Evolutionary conservation across 2,888 invertebrate genomes (phyloP).

Genomic region (Scaptomyza flava): DNA sequence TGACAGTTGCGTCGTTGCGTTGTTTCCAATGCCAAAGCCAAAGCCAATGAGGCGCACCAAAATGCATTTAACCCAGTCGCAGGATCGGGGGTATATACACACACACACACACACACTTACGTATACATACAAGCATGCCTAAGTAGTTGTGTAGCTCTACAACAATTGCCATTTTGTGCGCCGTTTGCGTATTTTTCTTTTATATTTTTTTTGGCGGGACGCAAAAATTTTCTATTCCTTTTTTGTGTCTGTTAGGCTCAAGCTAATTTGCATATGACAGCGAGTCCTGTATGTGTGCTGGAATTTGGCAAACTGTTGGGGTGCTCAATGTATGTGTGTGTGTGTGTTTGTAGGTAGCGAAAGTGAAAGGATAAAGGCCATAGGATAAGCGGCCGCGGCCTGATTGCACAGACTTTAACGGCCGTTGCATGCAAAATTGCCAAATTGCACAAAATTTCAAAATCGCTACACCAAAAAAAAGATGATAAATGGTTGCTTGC

Average conservation of each 20-base stretch:
- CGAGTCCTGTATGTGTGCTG: constrained; percentile 44
- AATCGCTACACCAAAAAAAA: constrained; percentile 39
- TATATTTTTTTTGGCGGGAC: constrained; percentile 64
- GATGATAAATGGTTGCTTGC: constrained; percentile 72
- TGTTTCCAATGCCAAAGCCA: constrained; percentile 60
- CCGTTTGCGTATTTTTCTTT: constrained; percentile 55
- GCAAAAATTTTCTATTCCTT: constrained; percentile 41
- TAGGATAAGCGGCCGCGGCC: constrained; percentile 61
- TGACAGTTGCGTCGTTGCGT: constrained; percentile 61
- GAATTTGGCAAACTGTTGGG: constrained; percentile 72
- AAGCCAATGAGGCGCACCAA: constrained; percentile 75
- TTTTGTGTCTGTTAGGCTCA: constrained; percentile 51
- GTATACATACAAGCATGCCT: not conserved
- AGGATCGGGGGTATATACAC: constrained; percentile 9
- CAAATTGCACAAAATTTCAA: constrained; percentile 59
- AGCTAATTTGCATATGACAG: constrained; percentile 75
- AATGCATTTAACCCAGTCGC: constrained; percentile 65
- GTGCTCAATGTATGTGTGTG: constrained; percentile 28
- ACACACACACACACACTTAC: not conserved
- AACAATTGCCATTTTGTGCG: constrained; percentile 69
- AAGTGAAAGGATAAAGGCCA: constrained; percentile 73
- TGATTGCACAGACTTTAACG: constrained; percentile 61
- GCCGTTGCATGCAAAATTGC: constrained; percentile 70
- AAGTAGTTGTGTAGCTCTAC: constrained; percentile 24
- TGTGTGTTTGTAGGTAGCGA: constrained; percentile 62